Percentiles rank a stretch among this genome's conserved stretches.
These are phyloP conservation scores for Gallinago stenura DNA, from an alignment of 2,797 vertebrate genomes.

Conservation along the genomic window DNA sequence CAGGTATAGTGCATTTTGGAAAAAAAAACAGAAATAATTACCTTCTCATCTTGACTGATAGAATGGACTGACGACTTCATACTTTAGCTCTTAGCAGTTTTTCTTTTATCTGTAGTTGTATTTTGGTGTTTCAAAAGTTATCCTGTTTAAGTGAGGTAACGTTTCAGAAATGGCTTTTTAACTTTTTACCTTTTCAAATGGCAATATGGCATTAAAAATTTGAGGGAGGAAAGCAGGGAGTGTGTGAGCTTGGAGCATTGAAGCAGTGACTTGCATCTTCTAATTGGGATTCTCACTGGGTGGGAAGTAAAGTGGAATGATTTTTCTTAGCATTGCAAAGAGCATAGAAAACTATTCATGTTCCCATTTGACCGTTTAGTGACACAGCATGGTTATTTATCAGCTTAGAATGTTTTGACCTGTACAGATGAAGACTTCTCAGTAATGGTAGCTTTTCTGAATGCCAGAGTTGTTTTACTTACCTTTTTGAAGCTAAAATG, in stretches of 20 bases:
- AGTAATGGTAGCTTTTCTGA: neutral
- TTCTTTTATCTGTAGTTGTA: neutral
- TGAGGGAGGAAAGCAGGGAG: neutral
- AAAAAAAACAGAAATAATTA: neutral
- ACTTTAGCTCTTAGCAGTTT: neutral
- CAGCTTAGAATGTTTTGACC: neutral
- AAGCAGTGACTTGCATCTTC: neutral
- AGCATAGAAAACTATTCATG: neutral
- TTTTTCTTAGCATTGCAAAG: neutral
- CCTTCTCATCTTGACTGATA: neutral
- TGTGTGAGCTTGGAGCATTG: neutral
- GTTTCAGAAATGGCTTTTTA: neutral
- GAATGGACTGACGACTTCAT: neutral
- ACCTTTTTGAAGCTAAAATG: neutral
- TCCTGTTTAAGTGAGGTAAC: neutral
- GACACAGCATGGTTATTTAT: neutral
- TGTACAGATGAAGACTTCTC: neutral
- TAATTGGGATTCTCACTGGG: neutral
- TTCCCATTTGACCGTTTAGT: neutral
- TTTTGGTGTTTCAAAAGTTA: neutral
- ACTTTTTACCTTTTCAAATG: neutral
- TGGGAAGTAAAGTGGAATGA: neutral
- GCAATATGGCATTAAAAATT: neutral
- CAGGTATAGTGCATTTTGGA: neutral
- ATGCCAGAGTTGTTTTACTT: neutral